Evolutionary conservation across 2,113 vertebrate species (phyloP), one percentile per base, ranked within the genome.

Genomic region (Istiophorus platypterus): DNA sequence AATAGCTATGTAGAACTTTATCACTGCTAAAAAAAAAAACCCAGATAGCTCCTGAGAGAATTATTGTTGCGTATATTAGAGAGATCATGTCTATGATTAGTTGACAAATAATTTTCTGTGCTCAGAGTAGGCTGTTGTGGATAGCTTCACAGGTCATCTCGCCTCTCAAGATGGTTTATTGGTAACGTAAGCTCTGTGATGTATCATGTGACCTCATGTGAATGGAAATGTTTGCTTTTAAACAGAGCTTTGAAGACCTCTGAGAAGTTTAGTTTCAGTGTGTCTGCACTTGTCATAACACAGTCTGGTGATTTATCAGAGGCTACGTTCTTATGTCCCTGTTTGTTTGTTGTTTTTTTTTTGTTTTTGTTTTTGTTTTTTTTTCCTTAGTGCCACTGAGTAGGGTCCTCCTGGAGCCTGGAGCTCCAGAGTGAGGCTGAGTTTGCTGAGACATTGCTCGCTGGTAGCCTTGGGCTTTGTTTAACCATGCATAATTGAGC

Each of bases 401-500:
- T 61, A 15, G 47, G 63, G 83, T 87, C 80, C 82, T 89, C 59
- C 84, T 71, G 71, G 52, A 79, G 75, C 81, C 87, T 49, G 81
- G 67, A 85, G 81, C 80, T 84, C 71, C 83, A 56, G 47, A 69
- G 73, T 54, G 81, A 88, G 85, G 85, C 88, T 3, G 78, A 71
- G 88, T 88, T 92, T 88, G 84, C 90, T 87, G 90, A 93, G 89
- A 93, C 92, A 89, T 83, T 76, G 88, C 92, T 92, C 73, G 29
- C 89, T 92, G 92, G 92, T 91, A 93, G 91, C 93, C 92, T 90
- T 89, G 91, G 92, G 91, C 92, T 95, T 93, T 93, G 93, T 95
- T 93, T 93, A 92, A 91, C 91, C 93, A 92, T 94, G 91, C 92
- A 94, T 94, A 94, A 95, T 95, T 93, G 94, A 94, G 90, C 92